Evolutionary conservation across 2,113 vertebrate genomes (phyloP).

Genomic region (Alethe diademata): DNA sequence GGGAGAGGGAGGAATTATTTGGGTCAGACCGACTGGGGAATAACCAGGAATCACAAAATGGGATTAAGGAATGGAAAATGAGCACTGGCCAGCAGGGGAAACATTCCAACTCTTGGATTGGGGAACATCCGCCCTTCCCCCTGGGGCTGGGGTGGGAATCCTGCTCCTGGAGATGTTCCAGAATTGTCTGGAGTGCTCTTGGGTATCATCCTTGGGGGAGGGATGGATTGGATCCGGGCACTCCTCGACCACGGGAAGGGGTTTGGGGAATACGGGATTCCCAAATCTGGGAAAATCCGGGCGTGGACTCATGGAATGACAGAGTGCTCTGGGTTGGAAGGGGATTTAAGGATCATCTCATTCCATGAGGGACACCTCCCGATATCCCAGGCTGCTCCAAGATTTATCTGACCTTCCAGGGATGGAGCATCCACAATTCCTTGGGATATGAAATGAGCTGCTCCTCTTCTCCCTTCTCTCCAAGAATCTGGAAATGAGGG

Average conservation of each 20-base stretch:
- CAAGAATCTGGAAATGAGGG: neutral
- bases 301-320: accelerated
- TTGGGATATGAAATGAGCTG: neutral
- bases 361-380: neutral
- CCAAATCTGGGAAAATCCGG: accelerated
- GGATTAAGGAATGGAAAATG: constrained; percentile 48
- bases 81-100: neutral
- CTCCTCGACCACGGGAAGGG: neutral
- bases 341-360: neutral
- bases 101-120: neutral
- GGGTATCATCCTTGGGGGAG: neutral
- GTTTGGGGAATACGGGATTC: neutral
- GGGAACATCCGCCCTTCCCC: neutral
- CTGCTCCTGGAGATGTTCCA: neutral
- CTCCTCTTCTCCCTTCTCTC: neutral
- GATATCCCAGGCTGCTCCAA: accelerated
- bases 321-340: neutral
- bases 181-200: neutral
- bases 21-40: constrained; percentile 34
- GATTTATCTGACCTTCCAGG: accelerated
- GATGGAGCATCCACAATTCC: neutral
- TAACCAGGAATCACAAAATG: constrained; percentile 9
- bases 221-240: neutral
- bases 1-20: neutral
- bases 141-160: neutral